These are phyloP conservation scores for Monodelphis domestica DNA, from an alignment of 2,797 vertebrate genomes.

Conservation along the genomic window DNA sequence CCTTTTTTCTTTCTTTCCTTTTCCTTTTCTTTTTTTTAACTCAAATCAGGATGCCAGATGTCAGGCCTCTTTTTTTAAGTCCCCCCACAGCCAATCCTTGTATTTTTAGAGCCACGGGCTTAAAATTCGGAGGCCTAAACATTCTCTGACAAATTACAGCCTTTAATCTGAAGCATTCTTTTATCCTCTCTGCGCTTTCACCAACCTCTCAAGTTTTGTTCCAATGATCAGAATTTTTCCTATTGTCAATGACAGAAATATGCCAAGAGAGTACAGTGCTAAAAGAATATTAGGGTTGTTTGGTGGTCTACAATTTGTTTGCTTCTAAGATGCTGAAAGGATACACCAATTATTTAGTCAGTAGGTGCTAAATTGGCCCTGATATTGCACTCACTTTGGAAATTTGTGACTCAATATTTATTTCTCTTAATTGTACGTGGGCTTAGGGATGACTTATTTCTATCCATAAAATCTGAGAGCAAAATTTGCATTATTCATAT, in stretches of 20 bases:
- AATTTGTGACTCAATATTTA: constrained; percentile 42
- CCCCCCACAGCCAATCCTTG: background rate
- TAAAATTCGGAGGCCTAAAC: constrained; percentile 19
- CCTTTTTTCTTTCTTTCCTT: constrained; percentile 10
- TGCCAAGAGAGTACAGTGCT: constrained; percentile 20
- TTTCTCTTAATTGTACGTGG: constrained; percentile 39
- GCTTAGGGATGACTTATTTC: constrained; percentile 20
- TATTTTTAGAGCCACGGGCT: constrained; percentile 46
- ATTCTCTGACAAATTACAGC: constrained; percentile 21
- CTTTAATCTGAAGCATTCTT: constrained; percentile 47
- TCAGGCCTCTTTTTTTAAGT: constrained; percentile 24
- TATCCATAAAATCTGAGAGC: constrained; percentile 37
- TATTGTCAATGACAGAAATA: constrained; percentile 17
- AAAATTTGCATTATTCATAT: constrained; percentile 45
- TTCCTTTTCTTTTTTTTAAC: background rate
- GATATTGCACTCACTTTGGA: constrained; percentile 48
- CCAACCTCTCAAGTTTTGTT: constrained; percentile 22
- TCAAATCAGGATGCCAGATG: constrained; percentile 24
- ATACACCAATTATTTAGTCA: constrained; percentile 33
- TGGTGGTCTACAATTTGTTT: constrained; percentile 7
- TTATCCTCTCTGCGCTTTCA: constrained; percentile 49
- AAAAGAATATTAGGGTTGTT: constrained; percentile 19
- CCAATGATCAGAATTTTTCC: constrained; percentile 30
- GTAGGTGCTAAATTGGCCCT: constrained; percentile 1
- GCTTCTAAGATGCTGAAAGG: constrained; percentile 30